These are phyloP conservation scores for Anhinga rufa DNA, from an alignment of 2,113 vertebrate species.

Conservation along the genomic window DNA sequence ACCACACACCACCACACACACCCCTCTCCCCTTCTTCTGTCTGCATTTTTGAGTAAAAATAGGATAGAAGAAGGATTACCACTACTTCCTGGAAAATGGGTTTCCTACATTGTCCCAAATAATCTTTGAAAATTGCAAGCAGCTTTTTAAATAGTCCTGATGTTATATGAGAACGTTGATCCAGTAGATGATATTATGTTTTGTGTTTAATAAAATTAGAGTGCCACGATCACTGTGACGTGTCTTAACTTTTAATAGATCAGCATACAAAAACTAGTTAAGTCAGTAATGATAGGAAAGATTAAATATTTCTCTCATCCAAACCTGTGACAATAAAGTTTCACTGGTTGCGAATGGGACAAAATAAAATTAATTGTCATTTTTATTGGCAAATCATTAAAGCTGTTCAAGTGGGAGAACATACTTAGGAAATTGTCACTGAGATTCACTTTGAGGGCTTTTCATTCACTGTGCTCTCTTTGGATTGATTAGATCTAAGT, in stretches of 20 bases:
- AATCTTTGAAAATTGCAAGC: background rate
- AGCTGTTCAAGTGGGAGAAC: background rate
- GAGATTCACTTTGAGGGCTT: background rate
- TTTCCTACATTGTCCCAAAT: background rate
- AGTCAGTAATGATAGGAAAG: background rate
- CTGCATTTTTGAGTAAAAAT: background rate
- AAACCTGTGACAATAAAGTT: background rate
- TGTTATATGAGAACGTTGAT: background rate
- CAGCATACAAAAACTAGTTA: background rate
- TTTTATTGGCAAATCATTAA: background rate
- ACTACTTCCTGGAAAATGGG: background rate
- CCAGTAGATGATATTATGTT: background rate
- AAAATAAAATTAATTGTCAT: background rate
- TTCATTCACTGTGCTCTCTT: background rate
- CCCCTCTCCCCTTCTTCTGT: background rate
- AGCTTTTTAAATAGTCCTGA: background rate
- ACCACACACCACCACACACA: background rate
- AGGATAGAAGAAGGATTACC: background rate
- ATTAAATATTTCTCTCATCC: background rate
- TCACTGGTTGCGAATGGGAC: background rate
- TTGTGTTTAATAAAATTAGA: background rate
- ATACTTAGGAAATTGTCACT: background rate
- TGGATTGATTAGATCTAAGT: background rate
- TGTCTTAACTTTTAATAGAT: background rate
- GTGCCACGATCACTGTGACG: background rate